phyloP scores from a whole-genome alignment of 2,888 invertebrate species.

The Scrobipalpa costella region DNA sequence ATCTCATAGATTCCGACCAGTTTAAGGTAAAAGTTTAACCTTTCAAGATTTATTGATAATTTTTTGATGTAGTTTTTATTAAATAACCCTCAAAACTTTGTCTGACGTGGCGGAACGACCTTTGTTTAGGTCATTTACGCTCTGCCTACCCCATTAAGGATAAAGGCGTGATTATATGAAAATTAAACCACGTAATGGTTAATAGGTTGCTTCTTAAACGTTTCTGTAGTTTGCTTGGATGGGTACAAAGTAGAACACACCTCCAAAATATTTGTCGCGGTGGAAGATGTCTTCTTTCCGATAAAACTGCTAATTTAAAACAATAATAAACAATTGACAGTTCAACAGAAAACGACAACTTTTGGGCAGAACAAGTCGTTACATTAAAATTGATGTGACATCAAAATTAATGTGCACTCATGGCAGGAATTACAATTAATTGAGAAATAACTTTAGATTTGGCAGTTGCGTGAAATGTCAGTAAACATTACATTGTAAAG shows the following conservation, averaged over 20 bases:
- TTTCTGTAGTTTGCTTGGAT: too few species aligned
- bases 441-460: constrained; percentile 14
- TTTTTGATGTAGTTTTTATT: too few species aligned
- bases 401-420: constrained; percentile 20
- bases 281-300: constrained; percentile 17
- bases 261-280: constrained; percentile 7
- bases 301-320: constrained; percentile 24
- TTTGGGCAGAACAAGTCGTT: constrained; percentile 1
- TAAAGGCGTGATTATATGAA: too few species aligned
- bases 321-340: constrained; percentile 20
- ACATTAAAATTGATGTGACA: constrained; percentile 21
- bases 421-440: constrained; percentile 18
- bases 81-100: too few species aligned
- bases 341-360: constrained; percentile 1
- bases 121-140: too few species aligned
- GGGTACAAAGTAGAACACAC: constrained; percentile 11
- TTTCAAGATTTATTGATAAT: too few species aligned
- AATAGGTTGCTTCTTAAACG: too few species aligned
- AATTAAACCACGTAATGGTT: too few species aligned
- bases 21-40: not conserved
- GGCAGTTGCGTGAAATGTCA: constrained; percentile 22
- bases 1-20: not conserved
- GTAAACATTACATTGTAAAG: not conserved
- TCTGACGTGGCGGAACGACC: too few species aligned
- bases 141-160: too few species aligned